phyloP scores from a whole-genome alignment of 92 coral and sea anemone genomes.

The Virgularia gustaviana region DNA sequence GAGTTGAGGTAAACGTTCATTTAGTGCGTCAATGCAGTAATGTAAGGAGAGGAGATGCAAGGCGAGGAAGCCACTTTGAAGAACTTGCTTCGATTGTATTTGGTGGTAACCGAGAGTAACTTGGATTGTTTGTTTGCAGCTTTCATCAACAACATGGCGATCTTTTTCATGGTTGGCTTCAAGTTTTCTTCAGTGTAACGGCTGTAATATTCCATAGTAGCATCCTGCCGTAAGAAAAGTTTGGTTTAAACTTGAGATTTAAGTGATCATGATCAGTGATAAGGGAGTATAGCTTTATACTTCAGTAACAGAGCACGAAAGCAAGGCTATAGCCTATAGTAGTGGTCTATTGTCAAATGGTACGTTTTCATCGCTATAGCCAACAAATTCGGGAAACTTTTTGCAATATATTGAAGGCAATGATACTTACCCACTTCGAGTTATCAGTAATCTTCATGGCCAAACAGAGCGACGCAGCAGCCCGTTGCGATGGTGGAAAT shows the following conservation, averaged over 20 bases:
- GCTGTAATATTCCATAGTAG: slow-evolving; percentile 79
- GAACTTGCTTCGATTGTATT: slow-evolving; percentile 74
- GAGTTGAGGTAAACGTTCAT: no score
- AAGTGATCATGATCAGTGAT: no score
- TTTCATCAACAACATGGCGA: slow-evolving; percentile 55
- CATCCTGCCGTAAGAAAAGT: slow-evolving; percentile 58
- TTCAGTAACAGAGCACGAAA: no score
- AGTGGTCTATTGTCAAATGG: no score
- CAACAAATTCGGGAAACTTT: no score
- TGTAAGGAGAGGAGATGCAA: slow-evolving; percentile 47
- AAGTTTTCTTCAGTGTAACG: slow-evolving; percentile 63
- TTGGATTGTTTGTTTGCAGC: slow-evolving; percentile 51
- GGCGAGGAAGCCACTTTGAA: slow-evolving; percentile 55
- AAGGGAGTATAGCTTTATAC: no score
- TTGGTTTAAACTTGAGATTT: no score
- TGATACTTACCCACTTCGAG: slow-evolving; percentile 74
- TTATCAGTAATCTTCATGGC: slow-evolving; percentile 58
- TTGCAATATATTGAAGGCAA: no score
- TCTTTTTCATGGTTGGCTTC: slow-evolving; percentile 66
- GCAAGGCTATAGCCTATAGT: no score
- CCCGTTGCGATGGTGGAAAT: slow-evolving; percentile 83
- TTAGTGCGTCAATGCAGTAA: slow-evolving; percentile 49
- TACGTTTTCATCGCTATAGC: no score
- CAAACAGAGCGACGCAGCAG: slow-evolving; percentile 85
- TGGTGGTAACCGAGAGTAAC: slow-evolving; percentile 69